phyloP scores from a whole-genome alignment of 2,797 vertebrate genomes.

The Squalus acanthias region DNA sequence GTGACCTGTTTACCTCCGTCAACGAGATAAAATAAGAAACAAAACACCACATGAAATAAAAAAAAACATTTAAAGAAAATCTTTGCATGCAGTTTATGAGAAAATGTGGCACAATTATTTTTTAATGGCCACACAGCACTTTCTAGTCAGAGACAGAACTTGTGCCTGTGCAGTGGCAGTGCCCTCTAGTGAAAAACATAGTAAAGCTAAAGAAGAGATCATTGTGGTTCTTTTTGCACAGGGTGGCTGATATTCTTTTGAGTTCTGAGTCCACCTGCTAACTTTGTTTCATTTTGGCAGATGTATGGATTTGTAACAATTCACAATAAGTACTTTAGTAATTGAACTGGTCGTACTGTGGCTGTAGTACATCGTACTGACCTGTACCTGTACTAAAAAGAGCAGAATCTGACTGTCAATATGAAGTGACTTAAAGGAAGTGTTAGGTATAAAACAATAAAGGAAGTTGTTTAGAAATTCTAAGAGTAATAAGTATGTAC shows the following conservation, averaged over 20 bases:
- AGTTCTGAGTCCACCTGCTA: not conserved
- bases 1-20: not conserved
- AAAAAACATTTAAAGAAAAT: not conserved
- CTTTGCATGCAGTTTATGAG: not conserved
- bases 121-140: conserved; percentile 19
- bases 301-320: not conserved
- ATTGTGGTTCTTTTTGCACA: not conserved
- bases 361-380: not conserved
- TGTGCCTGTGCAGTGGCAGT: conserved; percentile 71
- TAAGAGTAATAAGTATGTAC: not conserved
- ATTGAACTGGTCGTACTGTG: not conserved
- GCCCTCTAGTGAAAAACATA: conserved; percentile 75
- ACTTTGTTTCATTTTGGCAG: not conserved
- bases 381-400: not conserved
- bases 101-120: conserved; percentile 18
- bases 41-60: not conserved
- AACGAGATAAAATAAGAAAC: not conserved
- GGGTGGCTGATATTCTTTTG: no score
- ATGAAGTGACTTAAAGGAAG: not conserved
- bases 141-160: conserved; percentile 36
- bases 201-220: not conserved
- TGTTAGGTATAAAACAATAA: not conserved
- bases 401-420: not conserved
- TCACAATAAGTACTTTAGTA: not conserved
- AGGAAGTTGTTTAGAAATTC: not conserved